Evolutionary conservation across 1,140 invertebrate genomes (phyloP), one percentile per base, ranked within the genome.

Genomic region (Cyphomyrmex costatus): DNA sequence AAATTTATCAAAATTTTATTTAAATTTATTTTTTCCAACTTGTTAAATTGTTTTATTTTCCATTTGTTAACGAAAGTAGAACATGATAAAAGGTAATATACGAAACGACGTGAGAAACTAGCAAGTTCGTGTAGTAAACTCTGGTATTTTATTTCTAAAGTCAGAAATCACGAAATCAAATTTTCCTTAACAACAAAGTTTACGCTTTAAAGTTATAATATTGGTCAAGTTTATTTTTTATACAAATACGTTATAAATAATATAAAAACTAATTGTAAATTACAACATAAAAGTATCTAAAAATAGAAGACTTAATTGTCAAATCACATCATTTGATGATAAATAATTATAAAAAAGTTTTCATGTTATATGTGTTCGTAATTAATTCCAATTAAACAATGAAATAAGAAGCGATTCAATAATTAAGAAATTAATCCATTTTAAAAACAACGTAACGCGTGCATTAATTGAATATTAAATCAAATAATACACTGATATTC

Each of bases 141-240:
- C 27, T 73, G 51, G 21, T 16, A 74, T 58, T 74, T 33, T 33
- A 27, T 73, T 74, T 74, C 16, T 36, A 74, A 74, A 74, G 1
- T 24, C 71, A 30, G 10, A 46, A n/a, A n/a, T n/a, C n/a, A 42
- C 33, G n/a, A 1, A 53, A 74, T 58, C n/a, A 74, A 73, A 74
- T 58, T 21, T 74, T 1, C 4, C 19, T 21, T 33, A 73, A 73
- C n/a, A 36, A 12, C 46, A 58, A 58, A 74, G 12, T 56, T 21
- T 21, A 33, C 12, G n/a, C 0, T 58, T 8, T 21, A 73, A 58
- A 74, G 12, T 58, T 56, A 4, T 58, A 10, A 58, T 56, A 56
- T 36, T 73, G 27, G 1, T 1, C 14, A 16, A 74, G 6, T 33
- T 36, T 56, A 73, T 36, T 33, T 74, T 2, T 36, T 0, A 74